These are phyloP conservation scores for Achroia grisella DNA, from an alignment of 1,140 invertebrate genomes.

Conservation along the genomic window DNA sequence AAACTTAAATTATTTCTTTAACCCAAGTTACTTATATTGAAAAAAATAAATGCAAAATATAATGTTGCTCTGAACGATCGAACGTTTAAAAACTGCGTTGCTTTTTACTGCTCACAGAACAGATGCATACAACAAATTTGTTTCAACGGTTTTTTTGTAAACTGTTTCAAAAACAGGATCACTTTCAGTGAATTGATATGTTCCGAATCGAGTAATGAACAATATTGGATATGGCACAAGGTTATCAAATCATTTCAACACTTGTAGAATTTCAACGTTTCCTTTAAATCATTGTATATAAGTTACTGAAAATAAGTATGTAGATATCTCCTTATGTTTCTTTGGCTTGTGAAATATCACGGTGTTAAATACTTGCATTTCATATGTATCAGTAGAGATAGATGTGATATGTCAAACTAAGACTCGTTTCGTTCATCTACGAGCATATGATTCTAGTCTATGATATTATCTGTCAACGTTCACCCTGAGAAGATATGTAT, in stretches of 20 bases:
- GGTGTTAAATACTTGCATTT: conserved; percentile 50
- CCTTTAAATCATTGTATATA: conserved; percentile 18
- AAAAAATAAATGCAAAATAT: conserved; percentile 41
- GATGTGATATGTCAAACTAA: conserved; percentile 57
- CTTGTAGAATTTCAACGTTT: conserved; percentile 19
- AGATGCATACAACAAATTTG: neutral
- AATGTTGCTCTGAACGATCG: conserved; percentile 7
- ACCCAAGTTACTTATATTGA: conserved; percentile 22
- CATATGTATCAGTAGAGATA: conserved; percentile 37
- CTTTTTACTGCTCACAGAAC: too few relatives aligned
- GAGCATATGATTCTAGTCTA: conserved; percentile 15
- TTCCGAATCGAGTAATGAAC: conserved; percentile 1
- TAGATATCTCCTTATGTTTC: conserved; percentile 50
- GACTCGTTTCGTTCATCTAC: neutral
- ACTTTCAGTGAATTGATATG: conserved; percentile 53
- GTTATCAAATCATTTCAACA: neutral
- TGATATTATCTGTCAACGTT: conserved; percentile 32
- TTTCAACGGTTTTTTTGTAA: conserved; percentile 2
- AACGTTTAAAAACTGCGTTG: conserved; percentile 12
- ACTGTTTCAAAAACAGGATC: conserved; percentile 15
- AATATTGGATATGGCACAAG: conserved; percentile 50
- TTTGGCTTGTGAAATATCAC: conserved; percentile 71
- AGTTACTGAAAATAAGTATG: conserved; percentile 42
- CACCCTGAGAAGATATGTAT: conserved; percentile 66
- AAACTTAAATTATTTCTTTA: conserved; percentile 32